Base-by-base conservation (phyloP, 2,113 vertebrate species). In the Gymnobelideus leadbeateri region DNA sequence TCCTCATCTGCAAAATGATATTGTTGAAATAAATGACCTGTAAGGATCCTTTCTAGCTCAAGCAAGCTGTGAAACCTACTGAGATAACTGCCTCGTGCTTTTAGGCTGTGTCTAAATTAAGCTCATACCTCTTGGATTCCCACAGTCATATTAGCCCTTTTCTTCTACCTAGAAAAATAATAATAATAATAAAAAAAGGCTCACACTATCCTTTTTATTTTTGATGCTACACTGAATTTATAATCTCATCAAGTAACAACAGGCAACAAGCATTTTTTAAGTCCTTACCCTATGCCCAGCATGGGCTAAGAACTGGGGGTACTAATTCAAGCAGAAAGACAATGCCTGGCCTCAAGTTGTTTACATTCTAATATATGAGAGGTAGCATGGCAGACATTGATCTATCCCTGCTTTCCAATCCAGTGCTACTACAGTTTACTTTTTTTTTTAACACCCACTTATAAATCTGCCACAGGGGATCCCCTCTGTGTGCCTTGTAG, bases 181-280 rank as follows among this genome's bases (percentile, higher is more conserved):
- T 31, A 68, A 31, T 11, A 31, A 11, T 61, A 31, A n/a, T n/a
- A 68, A 4, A 16, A 68, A 37, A 43, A 43, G 26, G 19, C 5
- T 43, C n/a, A 43, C n/a, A 23, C 43, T 43, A 43, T 84, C 37
- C 3, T 31, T 61, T 24, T 54, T 57, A 9, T 84, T 84, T 84
- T 84, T 21, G 61, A n/a, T 84, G 68, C 7, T 23, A 84, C 43
- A 2, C 8, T 84, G n/a, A 0, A 43, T 84, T 84, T 84, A 43
- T 6, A 3, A 43, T 54, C 49, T 96, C 53, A 94, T 46, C 68
- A 94, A 50, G 49, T 28, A 94, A 10, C 52, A 23, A 91, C 90
- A 89, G 50, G 25, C 26, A 90, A 3, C 1, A 4, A 49, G n/a
- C 5, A 21, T 90, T 92, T 0, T 25, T 52, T 0, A 0, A 43